Percentiles rank a stretch among this genome's conserved stretches.
These are phyloP conservation scores for Perdita meconis DNA, from an alignment of 2,888 invertebrate species.

Conservation along the genomic window DNA sequence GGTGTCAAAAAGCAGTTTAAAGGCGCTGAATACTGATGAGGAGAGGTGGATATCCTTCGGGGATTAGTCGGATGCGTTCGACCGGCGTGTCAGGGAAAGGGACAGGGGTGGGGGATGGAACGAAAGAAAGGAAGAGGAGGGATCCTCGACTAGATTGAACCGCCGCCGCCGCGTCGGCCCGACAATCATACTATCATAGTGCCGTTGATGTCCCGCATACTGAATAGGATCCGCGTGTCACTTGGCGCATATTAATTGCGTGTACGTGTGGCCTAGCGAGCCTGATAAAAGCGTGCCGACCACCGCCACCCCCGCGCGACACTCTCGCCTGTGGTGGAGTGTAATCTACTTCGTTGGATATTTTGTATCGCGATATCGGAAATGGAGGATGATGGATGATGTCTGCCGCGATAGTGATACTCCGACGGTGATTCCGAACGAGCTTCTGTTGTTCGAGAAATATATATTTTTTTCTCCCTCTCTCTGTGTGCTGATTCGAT, in stretches of 20 bases:
- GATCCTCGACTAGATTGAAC: constrained; percentile 73
- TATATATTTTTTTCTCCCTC: background rate
- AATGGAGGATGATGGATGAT: background rate
- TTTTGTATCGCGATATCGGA: constrained; percentile 63
- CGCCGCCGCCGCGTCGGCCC: constrained; percentile 71
- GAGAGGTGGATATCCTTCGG: constrained; percentile 51
- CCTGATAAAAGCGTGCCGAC: constrained; percentile 17
- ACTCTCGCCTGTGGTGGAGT: background rate
- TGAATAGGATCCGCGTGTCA: constrained; percentile 67
- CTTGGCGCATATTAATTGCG: constrained; percentile 80
- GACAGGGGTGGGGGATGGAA: background rate
- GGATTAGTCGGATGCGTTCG: constrained; percentile 71
- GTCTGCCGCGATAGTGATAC: background rate
- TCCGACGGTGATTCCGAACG: background rate
- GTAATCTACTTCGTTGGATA: constrained; percentile 40
- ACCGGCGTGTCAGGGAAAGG: constrained; percentile 41
- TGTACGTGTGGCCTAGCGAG: constrained; percentile 34
- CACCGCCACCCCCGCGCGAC: no score
- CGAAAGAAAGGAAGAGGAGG: constrained; percentile 18
- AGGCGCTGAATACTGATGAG: constrained; percentile 76
- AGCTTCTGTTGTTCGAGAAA: background rate
- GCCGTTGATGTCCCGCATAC: constrained; percentile 79
- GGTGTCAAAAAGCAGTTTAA: constrained; percentile 76
- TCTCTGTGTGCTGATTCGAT: background rate
- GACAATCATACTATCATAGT: constrained; percentile 80